Base-by-base conservation (phyloP, 1,140 invertebrate genomes). In the Brachionus rubens region DNA sequence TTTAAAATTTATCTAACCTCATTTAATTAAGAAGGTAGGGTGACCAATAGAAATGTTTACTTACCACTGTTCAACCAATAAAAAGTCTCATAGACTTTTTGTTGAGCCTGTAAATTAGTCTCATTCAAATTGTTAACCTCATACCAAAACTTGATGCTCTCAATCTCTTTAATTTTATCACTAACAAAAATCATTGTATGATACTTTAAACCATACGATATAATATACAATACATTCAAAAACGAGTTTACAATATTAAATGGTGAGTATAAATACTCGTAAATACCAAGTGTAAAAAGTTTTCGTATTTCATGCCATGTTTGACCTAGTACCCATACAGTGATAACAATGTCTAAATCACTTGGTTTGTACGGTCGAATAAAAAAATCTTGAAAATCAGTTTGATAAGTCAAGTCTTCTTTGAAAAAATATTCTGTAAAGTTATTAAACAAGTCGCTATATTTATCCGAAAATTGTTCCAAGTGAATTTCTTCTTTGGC, bases 171-270 rank as follows among this genome's bases (percentile, higher is more conserved):
- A 9, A 59, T 12, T 24, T 59, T 48, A n/a, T 7, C 19, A 26
- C 40, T n/a, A 33, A 76, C 75, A n/a, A 52, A 14, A 41, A 47
- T 48, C 48, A 76, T 76, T 9, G 54, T 59, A 24, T 62, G 41
- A 76, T 76, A 76, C 46, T 76, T 76, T 12, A 84, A 77, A 1
- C 80, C 81, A 75, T 83, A 83, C 16, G 83, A 83, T 3, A 81
- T 78, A 7, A 84, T 81, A 65, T 84, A 84, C 1, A 83, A 72
- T 0, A 80, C 80, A 28, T 83, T 79, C 3, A 83, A 80, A 16
- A 79, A 79, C n/a, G 79, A 80, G 76, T 84, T 82, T n/a, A 83
- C 70, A 67, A 80, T 81, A 72, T 84, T 84, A 78, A 83, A 82
- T 9, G 82, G 77, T 4, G 82, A 81, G 46, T 81, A 79, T 47